phyloP scores from a whole-genome alignment of 2,888 invertebrate species.

The Pristionchus exspectatus region DNA sequence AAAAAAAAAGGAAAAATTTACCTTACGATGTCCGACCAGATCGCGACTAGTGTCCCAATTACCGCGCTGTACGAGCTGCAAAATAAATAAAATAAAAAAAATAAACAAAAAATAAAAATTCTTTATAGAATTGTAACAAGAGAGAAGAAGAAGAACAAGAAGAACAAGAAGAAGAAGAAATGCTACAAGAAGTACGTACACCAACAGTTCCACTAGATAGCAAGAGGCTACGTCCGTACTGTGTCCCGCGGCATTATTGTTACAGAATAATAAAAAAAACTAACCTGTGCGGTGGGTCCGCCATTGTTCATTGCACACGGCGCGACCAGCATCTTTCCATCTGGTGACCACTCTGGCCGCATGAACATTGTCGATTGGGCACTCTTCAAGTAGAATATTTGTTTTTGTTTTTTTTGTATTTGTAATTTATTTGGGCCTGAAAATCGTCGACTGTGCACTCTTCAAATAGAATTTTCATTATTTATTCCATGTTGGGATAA shows the following conservation, averaged over 20 bases:
- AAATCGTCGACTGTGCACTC: no score
- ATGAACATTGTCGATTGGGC: conserved; percentile 70
- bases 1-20: conserved; percentile 81
- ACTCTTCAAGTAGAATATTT: conserved; percentile 56
- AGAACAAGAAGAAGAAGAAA: no score
- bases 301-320: conserved; percentile 99
- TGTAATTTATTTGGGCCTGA: no score
- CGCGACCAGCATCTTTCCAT: conserved; percentile 94
- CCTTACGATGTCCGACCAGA: conserved; percentile 97
- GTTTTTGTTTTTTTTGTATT: no score
- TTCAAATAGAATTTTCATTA: no score
- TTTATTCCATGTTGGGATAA: no score
- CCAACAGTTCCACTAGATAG: no score
- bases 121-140: not conserved
- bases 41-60: conserved; percentile 96
- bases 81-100: conserved; percentile 81
- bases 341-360: conserved; percentile 90
- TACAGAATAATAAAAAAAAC: not conserved
- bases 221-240: no score
- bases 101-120: not conserved
- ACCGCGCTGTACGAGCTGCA: conserved; percentile 92
- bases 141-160: no score
- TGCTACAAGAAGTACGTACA: no score
- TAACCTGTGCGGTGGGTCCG: conserved; percentile 81
- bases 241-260: no score